Conservation (phyloP, 2,888 invertebrate species). For the Drosophila longiperda region DNA sequence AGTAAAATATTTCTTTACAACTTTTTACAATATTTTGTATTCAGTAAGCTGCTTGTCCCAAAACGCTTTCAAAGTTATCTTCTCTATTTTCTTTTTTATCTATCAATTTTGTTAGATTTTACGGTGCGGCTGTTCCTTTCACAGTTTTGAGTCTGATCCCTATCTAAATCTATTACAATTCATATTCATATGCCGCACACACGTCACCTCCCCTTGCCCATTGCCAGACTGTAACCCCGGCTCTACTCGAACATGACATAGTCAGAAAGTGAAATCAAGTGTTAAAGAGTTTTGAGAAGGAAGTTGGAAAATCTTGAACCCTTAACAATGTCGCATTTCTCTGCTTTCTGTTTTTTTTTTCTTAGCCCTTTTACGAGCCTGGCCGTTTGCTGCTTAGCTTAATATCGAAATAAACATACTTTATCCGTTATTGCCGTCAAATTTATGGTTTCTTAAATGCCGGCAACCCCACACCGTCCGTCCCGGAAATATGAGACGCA, state of each 20-base stretch:
- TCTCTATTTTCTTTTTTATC: slow-evolving; percentile 28
- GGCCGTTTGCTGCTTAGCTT: slow-evolving; percentile 68
- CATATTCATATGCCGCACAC: slow-evolving; percentile 74
- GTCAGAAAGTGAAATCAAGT: slow-evolving; percentile 75
- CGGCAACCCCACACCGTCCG: slow-evolving; percentile 6
- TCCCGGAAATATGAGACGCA: slow-evolving; percentile 63
- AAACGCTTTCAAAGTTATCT: slow-evolving; percentile 40
- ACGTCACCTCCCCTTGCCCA: slow-evolving; percentile 5
- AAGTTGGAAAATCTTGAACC: slow-evolving; percentile 37
- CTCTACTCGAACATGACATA: slow-evolving; percentile 25
- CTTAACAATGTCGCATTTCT: slow-evolving; percentile 41
- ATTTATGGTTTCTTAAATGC: slow-evolving; percentile 80
- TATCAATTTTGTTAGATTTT: slow-evolving; percentile 65
- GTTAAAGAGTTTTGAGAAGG: slow-evolving; percentile 72
- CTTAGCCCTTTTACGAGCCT: slow-evolving; percentile 65
- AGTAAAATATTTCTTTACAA: slow-evolving; percentile 32
- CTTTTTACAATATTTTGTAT: slow-evolving; percentile 45
- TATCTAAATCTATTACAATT: slow-evolving; percentile 76
- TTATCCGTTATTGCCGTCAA: slow-evolving; percentile 76
- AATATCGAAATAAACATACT: slow-evolving; percentile 81
- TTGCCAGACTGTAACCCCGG: background rate
- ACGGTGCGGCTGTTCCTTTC: slow-evolving; percentile 64
- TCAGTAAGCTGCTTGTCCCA: slow-evolving; percentile 42
- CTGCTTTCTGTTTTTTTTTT: slow-evolving; percentile 19
- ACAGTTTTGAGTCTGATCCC: slow-evolving; percentile 60